Evolutionary conservation across 2,797 vertebrate species (phyloP).

Genomic region (Epinephelus awoara): DNA sequence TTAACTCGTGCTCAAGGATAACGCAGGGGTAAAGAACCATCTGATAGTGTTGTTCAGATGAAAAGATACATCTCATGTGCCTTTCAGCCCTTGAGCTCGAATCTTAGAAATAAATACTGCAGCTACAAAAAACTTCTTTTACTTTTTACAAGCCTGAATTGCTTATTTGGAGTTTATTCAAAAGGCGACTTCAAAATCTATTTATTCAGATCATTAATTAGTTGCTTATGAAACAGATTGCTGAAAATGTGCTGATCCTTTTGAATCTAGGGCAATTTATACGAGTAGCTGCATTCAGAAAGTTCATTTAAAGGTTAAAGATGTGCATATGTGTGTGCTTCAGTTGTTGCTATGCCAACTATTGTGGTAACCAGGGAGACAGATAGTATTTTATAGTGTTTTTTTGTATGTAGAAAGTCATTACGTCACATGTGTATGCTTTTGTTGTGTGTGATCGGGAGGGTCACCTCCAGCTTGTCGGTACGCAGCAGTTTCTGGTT

Average conservation of each 20-base stretch:
- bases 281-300: neutral
- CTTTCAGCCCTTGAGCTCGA: neutral
- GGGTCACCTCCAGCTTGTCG: constrained; percentile 95
- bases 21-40: neutral
- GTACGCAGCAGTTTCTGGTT: constrained; percentile 96
- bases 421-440: neutral
- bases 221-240: constrained; percentile 18
- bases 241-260: neutral
- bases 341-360: constrained; percentile 15
- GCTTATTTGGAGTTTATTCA: neutral
- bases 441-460: constrained; percentile 11
- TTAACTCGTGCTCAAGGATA: constrained; percentile 18
- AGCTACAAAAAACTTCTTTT: neutral
- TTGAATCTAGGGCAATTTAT: neutral
- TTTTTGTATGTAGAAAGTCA: neutral
- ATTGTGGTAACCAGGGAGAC: constrained; percentile 14
- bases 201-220: constrained; percentile 7
- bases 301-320: constrained; percentile 7
- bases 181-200: neutral
- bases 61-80: neutral
- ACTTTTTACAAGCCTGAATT: neutral
- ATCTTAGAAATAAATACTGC: neutral
- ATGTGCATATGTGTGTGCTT: neutral
- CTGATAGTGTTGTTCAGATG: neutral
- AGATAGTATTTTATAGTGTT: neutral